Percentiles rank a stretch among this genome's conserved stretches.
phyloP scores from a whole-genome alignment of 2,113 vertebrate species.

The Otocyon megalotis region DNA sequence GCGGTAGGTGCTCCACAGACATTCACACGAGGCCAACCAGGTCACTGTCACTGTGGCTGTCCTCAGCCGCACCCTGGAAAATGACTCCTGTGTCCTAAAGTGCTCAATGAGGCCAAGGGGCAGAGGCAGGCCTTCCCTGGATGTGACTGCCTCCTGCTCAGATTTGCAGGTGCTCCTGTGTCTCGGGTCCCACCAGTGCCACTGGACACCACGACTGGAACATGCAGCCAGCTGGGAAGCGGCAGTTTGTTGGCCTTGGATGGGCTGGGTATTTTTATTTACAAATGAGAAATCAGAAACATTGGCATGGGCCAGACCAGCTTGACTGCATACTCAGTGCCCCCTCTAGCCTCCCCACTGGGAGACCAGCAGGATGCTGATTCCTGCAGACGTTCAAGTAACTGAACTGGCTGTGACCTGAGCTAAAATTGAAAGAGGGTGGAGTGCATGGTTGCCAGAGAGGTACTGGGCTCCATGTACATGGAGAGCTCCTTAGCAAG shows the following conservation, averaged over 20 bases:
- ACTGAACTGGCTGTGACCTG: slow-evolving; percentile 83
- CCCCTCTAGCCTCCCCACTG: fast-evolving
- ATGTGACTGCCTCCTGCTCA: fast-evolving
- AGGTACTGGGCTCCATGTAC: slow-evolving; percentile 80
- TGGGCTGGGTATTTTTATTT: neutral
- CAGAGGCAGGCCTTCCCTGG: neutral
- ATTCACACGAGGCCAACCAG: fast-evolving
- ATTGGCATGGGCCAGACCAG: neutral
- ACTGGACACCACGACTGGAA: neutral
- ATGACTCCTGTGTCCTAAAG: neutral
- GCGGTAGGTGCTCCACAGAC: too few species aligned
- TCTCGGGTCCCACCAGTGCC: neutral
- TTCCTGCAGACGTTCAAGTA: slow-evolving; percentile 78
- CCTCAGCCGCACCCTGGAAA: neutral
- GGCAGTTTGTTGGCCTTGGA: neutral
- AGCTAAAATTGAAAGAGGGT: slow-evolving; percentile 83
- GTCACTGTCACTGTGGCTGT: fast-evolving
- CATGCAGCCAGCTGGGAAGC: neutral
- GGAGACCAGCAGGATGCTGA: slow-evolving; percentile 59
- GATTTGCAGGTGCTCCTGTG: neutral
- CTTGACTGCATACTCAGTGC: neutral
- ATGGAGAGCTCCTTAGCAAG: slow-evolving; percentile 78
- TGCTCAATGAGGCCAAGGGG: neutral
- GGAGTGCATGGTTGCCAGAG: slow-evolving; percentile 80
- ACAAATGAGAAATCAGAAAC: neutral